Evolutionary conservation across 2,888 invertebrate genomes (phyloP).

Genomic region (Incurvaria masculella): DNA sequence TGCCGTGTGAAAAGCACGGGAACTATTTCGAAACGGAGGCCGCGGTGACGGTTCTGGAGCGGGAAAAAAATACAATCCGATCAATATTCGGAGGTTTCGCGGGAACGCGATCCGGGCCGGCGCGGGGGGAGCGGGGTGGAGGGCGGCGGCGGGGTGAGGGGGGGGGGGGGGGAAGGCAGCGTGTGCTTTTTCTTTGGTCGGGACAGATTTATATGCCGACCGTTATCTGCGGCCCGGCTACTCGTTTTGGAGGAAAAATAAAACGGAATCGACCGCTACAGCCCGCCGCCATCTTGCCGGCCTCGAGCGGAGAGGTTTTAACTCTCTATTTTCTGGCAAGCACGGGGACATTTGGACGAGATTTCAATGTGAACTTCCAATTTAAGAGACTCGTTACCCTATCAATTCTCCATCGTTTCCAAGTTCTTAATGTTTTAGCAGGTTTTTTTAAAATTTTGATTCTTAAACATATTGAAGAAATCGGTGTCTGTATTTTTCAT

Average conservation of each 20-base stretch:
- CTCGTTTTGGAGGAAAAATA: not conserved
- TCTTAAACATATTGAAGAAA: too few species aligned
- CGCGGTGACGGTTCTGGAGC: too few species aligned
- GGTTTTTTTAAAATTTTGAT: too few species aligned
- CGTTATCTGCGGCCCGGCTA: constrained; percentile 23
- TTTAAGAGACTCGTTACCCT: too few species aligned
- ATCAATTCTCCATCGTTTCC: too few species aligned
- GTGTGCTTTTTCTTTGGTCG: constrained; percentile 27
- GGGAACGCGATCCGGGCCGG: constrained; percentile 3
- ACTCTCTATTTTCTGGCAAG: not conserved
- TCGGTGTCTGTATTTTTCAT: too few species aligned
- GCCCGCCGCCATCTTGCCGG: not conserved
- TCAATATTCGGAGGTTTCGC: constrained; percentile 39
- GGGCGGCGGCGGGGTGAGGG: not conserved
- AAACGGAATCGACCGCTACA: not conserved
- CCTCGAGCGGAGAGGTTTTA: not conserved
- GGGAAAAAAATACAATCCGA: constrained; percentile 22
- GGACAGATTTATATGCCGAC: constrained; percentile 34
- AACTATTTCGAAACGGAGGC: too few species aligned
- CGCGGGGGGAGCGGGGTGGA: constrained; percentile 14
- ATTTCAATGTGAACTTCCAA: too few species aligned
- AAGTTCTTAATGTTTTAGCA: too few species aligned
- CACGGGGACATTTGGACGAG: too few species aligned
- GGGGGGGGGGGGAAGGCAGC: not conserved
- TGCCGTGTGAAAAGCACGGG: too few species aligned